phyloP scores from a whole-genome alignment of 2,888 invertebrate species.

The Syrphus vitripennis region DNA sequence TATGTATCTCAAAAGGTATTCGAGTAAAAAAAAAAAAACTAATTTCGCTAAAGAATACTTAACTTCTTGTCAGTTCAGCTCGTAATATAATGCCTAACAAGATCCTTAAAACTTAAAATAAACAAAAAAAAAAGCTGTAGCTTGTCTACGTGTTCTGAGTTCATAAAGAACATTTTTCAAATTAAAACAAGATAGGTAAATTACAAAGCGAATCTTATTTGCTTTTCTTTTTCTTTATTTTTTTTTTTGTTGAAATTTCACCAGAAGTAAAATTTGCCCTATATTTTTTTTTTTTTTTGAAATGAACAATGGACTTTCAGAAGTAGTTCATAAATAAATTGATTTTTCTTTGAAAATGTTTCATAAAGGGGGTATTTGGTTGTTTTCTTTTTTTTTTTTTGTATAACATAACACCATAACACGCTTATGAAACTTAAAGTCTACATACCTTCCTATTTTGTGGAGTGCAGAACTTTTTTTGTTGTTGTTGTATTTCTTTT shows the following conservation, averaged over 20 bases:
- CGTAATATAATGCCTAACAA: background rate
- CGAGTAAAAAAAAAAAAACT: background rate
- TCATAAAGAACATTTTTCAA: background rate
- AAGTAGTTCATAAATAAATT: slow-evolving; percentile 19
- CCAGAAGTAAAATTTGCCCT: background rate
- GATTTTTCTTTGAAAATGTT: background rate
- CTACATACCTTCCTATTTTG: background rate
- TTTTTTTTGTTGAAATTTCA: background rate
- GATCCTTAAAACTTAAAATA: background rate
- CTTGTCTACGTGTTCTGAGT: background rate
- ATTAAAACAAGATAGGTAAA: background rate
- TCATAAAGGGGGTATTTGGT: background rate
- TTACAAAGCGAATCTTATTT: background rate
- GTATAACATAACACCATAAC: background rate
- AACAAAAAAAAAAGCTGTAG: background rate
- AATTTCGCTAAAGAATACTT: background rate
- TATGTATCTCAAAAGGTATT: background rate
- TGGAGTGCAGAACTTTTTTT: background rate
- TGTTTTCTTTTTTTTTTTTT: background rate
- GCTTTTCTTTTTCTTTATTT: background rate
- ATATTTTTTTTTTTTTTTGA: background rate
- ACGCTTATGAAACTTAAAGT: slow-evolving; percentile 9
- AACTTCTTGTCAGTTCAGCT: background rate
- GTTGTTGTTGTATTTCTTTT: background rate
- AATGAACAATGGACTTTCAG: background rate